Conservation (phyloP, 2,797 vertebrate species). For the Sebastes matsubarae region DNA sequence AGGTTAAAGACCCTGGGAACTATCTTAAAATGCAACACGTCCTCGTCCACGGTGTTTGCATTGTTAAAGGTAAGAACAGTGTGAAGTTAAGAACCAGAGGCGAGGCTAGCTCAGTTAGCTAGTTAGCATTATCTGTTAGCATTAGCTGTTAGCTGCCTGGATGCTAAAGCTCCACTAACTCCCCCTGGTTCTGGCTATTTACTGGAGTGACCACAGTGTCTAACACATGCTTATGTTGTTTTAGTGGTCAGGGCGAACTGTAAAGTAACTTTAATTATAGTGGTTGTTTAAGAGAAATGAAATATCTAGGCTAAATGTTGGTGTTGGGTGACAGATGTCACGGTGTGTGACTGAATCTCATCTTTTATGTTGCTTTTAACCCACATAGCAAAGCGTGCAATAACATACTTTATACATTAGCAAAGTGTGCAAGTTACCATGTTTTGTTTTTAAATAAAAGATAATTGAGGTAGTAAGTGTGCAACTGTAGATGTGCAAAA, state of each 20-base stretch:
- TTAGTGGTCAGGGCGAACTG: background rate
- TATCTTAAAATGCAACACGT: slow-evolving; percentile 20
- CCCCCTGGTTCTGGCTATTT: slow-evolving; percentile 48
- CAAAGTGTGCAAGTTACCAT: no score
- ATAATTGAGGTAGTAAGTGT: no score
- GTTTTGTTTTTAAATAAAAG: no score
- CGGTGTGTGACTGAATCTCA: background rate
- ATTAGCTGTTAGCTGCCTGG: background rate
- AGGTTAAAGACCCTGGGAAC: background rate
- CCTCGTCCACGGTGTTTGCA: background rate
- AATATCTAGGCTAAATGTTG: background rate
- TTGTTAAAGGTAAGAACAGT: slow-evolving; percentile 57
- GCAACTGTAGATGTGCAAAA: no score
- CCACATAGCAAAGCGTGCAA: background rate
- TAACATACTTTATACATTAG: no score
- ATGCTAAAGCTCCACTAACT: slow-evolving; percentile 47
- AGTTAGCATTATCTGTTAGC: slow-evolving; percentile 59
- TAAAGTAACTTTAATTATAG: background rate
- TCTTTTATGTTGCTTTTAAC: background rate
- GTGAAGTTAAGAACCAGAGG: slow-evolving; percentile 18
- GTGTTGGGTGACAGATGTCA: slow-evolving; percentile 18
- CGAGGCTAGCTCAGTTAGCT: slow-evolving; percentile 53
- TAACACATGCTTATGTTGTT: background rate
- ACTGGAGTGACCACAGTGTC: slow-evolving; percentile 27
- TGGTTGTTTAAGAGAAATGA: background rate